Percentiles rank a stretch among this genome's conserved stretches.
phyloP scores from a whole-genome alignment of 2,888 invertebrate genomes.

The Chalcis sispes region DNA sequence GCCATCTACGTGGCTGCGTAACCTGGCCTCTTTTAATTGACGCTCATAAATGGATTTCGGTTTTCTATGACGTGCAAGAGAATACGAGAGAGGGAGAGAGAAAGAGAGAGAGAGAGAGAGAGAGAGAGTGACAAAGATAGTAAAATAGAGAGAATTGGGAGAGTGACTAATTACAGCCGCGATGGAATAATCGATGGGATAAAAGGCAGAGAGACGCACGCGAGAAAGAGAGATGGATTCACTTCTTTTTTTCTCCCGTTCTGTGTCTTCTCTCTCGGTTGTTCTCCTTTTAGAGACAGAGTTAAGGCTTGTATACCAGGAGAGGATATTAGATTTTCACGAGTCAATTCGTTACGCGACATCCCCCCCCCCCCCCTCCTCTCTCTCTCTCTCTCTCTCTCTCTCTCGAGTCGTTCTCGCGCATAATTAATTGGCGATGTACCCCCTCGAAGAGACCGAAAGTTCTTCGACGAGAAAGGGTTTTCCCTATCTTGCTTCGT shows the following conservation, averaged over 20 bases:
- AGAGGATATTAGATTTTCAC: conserved; percentile 61
- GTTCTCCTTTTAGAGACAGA: conserved; percentile 14
- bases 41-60: conserved; percentile 47
- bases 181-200: conserved; percentile 54
- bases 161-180: conserved; percentile 56
- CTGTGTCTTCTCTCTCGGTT: not conserved
- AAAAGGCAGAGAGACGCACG: no score
- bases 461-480: no score
- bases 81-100: no score
- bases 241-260: conserved; percentile 32
- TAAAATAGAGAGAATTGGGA: not conserved
- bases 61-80: conserved; percentile 17
- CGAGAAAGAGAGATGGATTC: no score
- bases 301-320: not conserved
- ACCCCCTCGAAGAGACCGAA: no score
- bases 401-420: conserved; percentile 40
- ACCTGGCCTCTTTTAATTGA: conserved; percentile 33
- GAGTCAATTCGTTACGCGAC: conserved; percentile 61
- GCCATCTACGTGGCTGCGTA: not conserved
- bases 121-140: not conserved
- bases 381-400: no score
- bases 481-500: no score
- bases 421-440: conserved; percentile 57
- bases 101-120: no score
- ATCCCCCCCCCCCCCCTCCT: no score